These are phyloP conservation scores for Diorhabda sublineata DNA, from an alignment of 1,140 invertebrate genomes.

Conservation along the genomic window DNA sequence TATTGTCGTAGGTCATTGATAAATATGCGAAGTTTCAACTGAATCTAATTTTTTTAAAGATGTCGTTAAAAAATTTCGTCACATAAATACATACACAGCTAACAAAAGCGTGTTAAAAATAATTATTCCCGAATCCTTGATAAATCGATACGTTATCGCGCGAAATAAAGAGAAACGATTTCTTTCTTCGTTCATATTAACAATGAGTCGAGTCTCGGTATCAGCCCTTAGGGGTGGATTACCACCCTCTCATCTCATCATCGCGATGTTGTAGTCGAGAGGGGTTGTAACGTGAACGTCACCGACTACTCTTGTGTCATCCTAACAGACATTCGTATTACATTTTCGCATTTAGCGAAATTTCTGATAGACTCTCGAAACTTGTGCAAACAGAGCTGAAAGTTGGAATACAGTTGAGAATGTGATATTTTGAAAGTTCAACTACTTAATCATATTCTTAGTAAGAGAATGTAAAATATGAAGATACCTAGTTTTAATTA, in stretches of 20 bases:
- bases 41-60: too few relatives aligned
- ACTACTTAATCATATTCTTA: too few relatives aligned
- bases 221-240: conserved; percentile 25
- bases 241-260: conserved; percentile 31
- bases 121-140: not conserved
- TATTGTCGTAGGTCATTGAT: too few relatives aligned
- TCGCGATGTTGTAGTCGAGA: conserved; percentile 18
- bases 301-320: conserved; percentile 7
- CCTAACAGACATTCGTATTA: conserved; percentile 17
- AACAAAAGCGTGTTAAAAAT: too few relatives aligned
- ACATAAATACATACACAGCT: too few relatives aligned
- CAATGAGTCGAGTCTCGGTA: conserved; percentile 16
- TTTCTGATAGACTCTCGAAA: conserved; percentile 4
- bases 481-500: too few relatives aligned
- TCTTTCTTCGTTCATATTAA: conserved; percentile 16
- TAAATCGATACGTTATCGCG: not conserved
- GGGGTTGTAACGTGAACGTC: conserved; percentile 12
- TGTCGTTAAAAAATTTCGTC: too few relatives aligned
- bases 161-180: conserved; percentile 5
- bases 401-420: too few relatives aligned
- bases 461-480: too few relatives aligned
- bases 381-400: not conserved
- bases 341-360: conserved; percentile 7
- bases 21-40: too few relatives aligned
- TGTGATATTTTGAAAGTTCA: too few relatives aligned